A percentile compares a stretch with the other conserved stretches of the same genome.
Evolutionary conservation across 2,797 vertebrate genomes (phyloP).

Genomic region (Perodicticus potto): DNA sequence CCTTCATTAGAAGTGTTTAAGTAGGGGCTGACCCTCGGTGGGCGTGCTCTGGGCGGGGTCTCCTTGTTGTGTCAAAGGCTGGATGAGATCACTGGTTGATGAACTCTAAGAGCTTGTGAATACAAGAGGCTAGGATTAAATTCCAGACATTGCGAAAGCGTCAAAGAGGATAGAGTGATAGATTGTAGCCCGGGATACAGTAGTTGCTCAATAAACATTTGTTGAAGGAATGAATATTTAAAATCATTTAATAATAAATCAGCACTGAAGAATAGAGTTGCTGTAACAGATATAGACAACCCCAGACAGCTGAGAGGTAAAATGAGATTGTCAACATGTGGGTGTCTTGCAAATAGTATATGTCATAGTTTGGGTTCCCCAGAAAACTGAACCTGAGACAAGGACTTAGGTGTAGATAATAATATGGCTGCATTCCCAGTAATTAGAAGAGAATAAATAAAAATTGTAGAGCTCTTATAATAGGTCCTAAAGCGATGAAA

Average conservation of each 20-base stretch:
- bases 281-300: neutral
- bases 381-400: neutral
- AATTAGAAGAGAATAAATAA: neutral
- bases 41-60: neutral
- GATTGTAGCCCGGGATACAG: neutral
- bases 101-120: neutral
- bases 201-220: neutral
- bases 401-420: neutral
- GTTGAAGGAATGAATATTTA: neutral
- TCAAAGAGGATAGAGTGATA: neutral
- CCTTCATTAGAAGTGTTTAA: neutral
- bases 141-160: neutral
- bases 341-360: neutral
- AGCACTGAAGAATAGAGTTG: neutral
- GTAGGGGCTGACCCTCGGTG: neutral
- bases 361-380: neutral
- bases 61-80: neutral
- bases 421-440: neutral
- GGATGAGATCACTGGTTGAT: neutral
- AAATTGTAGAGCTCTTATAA: neutral
- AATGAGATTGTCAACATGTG: neutral
- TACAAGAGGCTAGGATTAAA: neutral
- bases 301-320: neutral
- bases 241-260: constrained; percentile 6
- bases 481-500: neutral